Percentiles rank a stretch among this genome's conserved stretches.
Evolutionary conservation across 2,113 vertebrate genomes (phyloP).

Genomic region (Albula glossodonta): DNA sequence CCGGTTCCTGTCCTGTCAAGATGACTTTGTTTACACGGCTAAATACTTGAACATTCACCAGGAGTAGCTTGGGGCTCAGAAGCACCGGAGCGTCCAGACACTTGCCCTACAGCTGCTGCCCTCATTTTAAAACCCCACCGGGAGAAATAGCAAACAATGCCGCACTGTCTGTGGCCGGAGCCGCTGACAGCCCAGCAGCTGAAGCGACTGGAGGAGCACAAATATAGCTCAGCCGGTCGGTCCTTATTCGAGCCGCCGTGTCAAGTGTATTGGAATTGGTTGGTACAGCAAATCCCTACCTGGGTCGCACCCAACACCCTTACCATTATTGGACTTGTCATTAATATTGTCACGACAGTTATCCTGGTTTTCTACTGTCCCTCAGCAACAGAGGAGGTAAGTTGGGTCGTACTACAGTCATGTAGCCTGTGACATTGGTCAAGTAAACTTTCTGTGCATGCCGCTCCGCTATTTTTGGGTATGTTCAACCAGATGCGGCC

Average conservation of each 20-base stretch:
- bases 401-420: constrained; percentile 29
- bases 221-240: constrained; percentile 80
- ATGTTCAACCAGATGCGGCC: too few species aligned
- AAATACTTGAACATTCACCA: constrained; percentile 41
- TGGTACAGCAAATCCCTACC: constrained; percentile 79
- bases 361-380: constrained; percentile 85
- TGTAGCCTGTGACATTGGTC: constrained; percentile 32
- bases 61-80: constrained; percentile 21
- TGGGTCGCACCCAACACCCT: constrained; percentile 92
- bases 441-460: constrained; percentile 40
- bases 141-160: constrained; percentile 50
- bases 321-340: constrained; percentile 81
- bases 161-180: constrained; percentile 70
- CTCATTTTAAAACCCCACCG: constrained; percentile 37
- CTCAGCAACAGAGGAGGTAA: constrained; percentile 89
- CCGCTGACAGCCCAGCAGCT: constrained; percentile 86
- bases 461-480: not conserved
- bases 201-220: constrained; percentile 87
- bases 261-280: constrained; percentile 90
- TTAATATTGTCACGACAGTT: constrained; percentile 80
- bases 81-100: not conserved
- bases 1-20: constrained; percentile 56
- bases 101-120: constrained; percentile 9
- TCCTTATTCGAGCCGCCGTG: constrained; percentile 87
- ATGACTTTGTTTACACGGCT: constrained; percentile 56